phyloP scores from a whole-genome alignment of 2,113 vertebrate species.

The Dromiciops gliroides region DNA sequence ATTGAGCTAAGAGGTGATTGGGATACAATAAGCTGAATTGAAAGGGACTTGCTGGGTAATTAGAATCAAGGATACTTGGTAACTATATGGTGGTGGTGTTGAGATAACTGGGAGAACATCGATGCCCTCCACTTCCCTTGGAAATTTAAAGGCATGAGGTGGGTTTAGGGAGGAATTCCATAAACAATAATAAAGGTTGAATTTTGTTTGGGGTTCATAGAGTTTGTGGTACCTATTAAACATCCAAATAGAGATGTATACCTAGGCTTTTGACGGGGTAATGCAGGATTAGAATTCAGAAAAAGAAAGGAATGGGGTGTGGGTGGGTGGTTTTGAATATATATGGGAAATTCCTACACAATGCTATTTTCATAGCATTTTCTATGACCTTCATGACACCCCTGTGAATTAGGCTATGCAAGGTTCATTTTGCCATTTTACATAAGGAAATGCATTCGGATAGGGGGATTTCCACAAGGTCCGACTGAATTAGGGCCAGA shows the following conservation, averaged over 20 bases:
- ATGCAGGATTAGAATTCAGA: background rate
- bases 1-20: background rate
- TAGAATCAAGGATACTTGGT: background rate
- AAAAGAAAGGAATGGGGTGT: no score
- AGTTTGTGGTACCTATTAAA: background rate
- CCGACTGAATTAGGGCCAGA: background rate
- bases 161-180: background rate
- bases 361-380: background rate
- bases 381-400: background rate
- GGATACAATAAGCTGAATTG: background rate
- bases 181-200: background rate
- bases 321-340: background rate
- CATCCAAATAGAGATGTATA: background rate
- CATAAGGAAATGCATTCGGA: no score
- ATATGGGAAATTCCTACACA: background rate
- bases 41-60: background rate
- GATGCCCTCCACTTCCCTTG: background rate
- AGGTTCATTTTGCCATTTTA: background rate
- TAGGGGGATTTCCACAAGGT: no score
- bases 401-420: no score
- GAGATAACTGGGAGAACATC: background rate
- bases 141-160: background rate
- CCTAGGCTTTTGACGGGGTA: no score
- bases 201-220: background rate
- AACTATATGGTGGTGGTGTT: background rate